phyloP scores from a whole-genome alignment of 2,797 vertebrate species.

The Rhinogobio ventralis region DNA sequence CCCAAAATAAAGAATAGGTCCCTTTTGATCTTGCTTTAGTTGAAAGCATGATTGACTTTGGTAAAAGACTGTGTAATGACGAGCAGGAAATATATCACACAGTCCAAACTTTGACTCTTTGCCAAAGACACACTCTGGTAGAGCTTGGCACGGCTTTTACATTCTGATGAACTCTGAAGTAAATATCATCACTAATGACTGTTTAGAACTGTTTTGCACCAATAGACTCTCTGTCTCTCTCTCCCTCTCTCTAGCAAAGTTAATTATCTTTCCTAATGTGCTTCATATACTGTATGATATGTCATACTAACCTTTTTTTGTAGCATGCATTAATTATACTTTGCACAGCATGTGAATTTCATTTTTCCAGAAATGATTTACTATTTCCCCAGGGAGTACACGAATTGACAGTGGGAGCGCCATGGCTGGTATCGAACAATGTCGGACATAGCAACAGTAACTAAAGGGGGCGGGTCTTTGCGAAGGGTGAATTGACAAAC shows the following conservation, averaged over 20 bases:
- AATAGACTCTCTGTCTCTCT: slow-evolving; percentile 62
- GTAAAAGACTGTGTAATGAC: slow-evolving; percentile 63
- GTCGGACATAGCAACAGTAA: too few relatives aligned
- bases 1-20: neutral
- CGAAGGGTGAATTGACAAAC: too few relatives aligned
- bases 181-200: slow-evolving; percentile 67
- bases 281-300: neutral
- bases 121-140: slow-evolving; percentile 46
- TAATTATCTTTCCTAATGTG: slow-evolving; percentile 51
- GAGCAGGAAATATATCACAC: slow-evolving; percentile 59
- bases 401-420: too few relatives aligned
- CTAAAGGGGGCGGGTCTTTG: too few relatives aligned
- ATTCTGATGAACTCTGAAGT: slow-evolving; percentile 50
- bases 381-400: too few relatives aligned
- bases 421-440: too few relatives aligned
- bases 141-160: slow-evolving; percentile 47
- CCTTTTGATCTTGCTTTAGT: neutral
- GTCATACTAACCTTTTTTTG: neutral
- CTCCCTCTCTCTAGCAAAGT: neutral
- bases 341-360: neutral
- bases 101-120: slow-evolving; percentile 53
- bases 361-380: too few relatives aligned
- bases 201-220: slow-evolving; percentile 64
- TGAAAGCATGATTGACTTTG: neutral
- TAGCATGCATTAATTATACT: neutral